Percentiles rank a stretch among this genome's conserved stretches.
These are phyloP conservation scores for Anagrus nilaparvatae DNA, from an alignment of 1,140 invertebrate species.

Conservation along the genomic window DNA sequence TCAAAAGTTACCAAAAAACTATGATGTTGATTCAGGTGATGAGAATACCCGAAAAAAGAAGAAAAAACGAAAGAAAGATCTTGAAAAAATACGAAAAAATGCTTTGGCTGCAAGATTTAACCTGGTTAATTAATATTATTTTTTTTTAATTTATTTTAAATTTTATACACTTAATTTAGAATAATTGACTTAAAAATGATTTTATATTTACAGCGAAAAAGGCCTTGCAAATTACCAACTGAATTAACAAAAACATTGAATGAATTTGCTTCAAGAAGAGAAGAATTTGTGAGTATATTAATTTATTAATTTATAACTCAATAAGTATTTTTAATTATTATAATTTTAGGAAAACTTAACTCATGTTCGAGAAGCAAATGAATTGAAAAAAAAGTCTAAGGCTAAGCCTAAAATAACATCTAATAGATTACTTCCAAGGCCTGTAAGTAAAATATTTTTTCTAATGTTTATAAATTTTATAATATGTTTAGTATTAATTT, in stretches of 20 bases:
- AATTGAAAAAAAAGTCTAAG: neutral
- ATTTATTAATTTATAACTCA: conserved; percentile 6
- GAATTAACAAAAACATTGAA: conserved; percentile 18
- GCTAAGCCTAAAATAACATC: too few relatives aligned
- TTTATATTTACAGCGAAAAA: conserved; percentile 4
- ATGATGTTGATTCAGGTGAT: too few relatives aligned
- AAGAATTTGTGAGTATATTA: conserved; percentile 17
- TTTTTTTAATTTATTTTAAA: neutral
- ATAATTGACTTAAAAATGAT: neutral
- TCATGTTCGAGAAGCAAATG: conserved; percentile 6
- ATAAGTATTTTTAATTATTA: too few relatives aligned
- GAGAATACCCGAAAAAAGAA: conserved; percentile 19
- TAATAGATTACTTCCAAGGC: conserved; percentile 2
- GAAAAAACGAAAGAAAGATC: conserved; percentile 23
- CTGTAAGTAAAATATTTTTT: conserved; percentile 6
- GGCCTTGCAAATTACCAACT: neutral
- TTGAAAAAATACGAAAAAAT: conserved; percentile 24
- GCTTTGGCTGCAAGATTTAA: conserved; percentile 23
- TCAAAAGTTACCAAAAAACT: too few relatives aligned
- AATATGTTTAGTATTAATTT: conserved; percentile 2
- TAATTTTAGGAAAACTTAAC: conserved; percentile 16
- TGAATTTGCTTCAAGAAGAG: conserved; percentile 18
- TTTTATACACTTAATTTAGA: neutral
- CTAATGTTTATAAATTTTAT: neutral
- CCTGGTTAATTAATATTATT: conserved; percentile 19